Evolutionary conservation across 2,888 invertebrate species (phyloP).

Genomic region (Ditylenchus weischeri): DNA sequence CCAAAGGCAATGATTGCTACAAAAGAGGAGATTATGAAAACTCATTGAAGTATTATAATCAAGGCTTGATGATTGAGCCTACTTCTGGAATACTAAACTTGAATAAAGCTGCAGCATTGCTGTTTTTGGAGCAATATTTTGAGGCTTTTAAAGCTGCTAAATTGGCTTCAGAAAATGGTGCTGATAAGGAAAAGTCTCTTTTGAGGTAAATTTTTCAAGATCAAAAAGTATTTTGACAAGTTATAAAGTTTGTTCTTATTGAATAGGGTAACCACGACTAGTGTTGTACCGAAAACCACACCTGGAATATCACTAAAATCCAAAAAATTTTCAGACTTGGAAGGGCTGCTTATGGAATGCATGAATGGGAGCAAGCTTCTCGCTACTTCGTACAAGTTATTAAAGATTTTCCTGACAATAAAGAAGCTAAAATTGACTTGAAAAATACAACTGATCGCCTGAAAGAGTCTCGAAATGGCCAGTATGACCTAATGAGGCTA

Average conservation of each 20-base stretch:
- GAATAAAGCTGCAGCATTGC: slow-evolving; percentile 8
- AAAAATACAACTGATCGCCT: slow-evolving; percentile 3
- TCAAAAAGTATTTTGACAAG: no score
- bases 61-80: background rate
- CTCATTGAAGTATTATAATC: slow-evolving; percentile 3
- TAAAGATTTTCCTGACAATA: slow-evolving; percentile 10
- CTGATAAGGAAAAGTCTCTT: slow-evolving; percentile 3
- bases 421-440: slow-evolving; percentile 11
- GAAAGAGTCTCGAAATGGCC: background rate
- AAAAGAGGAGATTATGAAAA: background rate
- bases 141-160: slow-evolving; percentile 8
- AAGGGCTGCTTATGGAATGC: slow-evolving; percentile 18
- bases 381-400: background rate
- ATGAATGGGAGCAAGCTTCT: slow-evolving; percentile 12
- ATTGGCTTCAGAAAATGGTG: background rate
- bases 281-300: no score
- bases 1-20: slow-evolving; percentile 17
- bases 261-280: no score
- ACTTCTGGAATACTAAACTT: background rate
- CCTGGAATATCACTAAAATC: no score
- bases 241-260: no score
- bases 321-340: slow-evolving; percentile 9
- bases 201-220: background rate
- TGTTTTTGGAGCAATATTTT: background rate
- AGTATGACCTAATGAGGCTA: slow-evolving; percentile 1